Percentiles rank a stretch among this genome's conserved stretches.
Evolutionary conservation across 2,888 invertebrate genomes (phyloP).

Genomic region (Tortrix viridana): DNA sequence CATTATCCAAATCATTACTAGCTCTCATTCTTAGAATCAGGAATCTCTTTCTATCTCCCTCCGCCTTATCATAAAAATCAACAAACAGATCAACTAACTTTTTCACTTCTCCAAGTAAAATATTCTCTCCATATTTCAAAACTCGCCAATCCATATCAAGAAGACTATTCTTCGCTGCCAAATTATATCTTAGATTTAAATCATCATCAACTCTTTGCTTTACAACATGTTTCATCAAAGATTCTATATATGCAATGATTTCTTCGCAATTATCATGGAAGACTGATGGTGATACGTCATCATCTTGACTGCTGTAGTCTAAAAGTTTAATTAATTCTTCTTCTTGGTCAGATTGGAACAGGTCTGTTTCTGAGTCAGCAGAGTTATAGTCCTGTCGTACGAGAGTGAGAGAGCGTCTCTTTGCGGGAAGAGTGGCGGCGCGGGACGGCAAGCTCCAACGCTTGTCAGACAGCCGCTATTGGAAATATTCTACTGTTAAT

Average conservation of each 20-base stretch:
- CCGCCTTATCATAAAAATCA: slow-evolving; percentile 59
- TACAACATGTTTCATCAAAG: slow-evolving; percentile 56
- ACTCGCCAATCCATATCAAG: slow-evolving; percentile 80
- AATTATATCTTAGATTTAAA: slow-evolving; percentile 69
- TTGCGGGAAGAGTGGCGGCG: slow-evolving; percentile 59
- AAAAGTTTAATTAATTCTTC: slow-evolving; percentile 90
- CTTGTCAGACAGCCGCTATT: slow-evolving; percentile 75
- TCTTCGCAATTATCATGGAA: slow-evolving; percentile 78
- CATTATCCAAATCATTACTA: slow-evolving; percentile 68
- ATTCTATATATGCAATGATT: slow-evolving; percentile 71
- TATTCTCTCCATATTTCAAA: slow-evolving; percentile 77
- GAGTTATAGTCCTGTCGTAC: slow-evolving; percentile 61
- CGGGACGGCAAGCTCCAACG: slow-evolving; percentile 77
- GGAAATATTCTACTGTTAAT: slow-evolving; percentile 49
- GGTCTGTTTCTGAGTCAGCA: slow-evolving; percentile 88
- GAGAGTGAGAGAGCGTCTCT: slow-evolving; percentile 60
- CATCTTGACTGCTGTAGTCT: slow-evolving; percentile 87
- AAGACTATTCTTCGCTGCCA: slow-evolving; percentile 70
- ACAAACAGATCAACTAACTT: slow-evolving; percentile 68
- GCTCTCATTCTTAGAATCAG: slow-evolving; percentile 59
- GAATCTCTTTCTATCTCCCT: slow-evolving; percentile 61
- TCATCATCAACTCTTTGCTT: slow-evolving; percentile 58
- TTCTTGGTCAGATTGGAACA: slow-evolving; percentile 91
- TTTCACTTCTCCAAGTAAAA: slow-evolving; percentile 74
- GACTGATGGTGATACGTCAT: slow-evolving; percentile 79